Evolutionary conservation across 2,113 vertebrate genomes (phyloP), one percentile per base, ranked within the genome.

Genomic region (Eurystomus gularis): DNA sequence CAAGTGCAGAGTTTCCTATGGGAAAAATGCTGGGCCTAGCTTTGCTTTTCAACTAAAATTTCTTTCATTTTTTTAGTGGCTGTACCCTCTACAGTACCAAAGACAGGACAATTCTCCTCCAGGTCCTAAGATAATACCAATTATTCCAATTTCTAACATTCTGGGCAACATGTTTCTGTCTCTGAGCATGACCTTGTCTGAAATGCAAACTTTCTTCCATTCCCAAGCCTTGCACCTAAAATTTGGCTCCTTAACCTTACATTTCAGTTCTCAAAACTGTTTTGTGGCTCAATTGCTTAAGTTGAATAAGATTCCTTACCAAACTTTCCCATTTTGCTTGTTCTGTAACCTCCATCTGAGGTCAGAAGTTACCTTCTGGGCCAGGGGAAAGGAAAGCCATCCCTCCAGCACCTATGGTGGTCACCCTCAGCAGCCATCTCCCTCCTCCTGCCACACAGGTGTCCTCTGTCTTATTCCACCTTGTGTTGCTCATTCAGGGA

Each of bases 371-470:
- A 29, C 48, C 17, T 39, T 8, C 10, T 1, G 0, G 23, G 76
- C 9, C 35, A 69, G 33, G 33, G 40, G 48, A 35, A 68, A 60
- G 35, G 5, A 77, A 5, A 55, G 11, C 8, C 35, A 24, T 31
- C 9, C 54, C 64, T 86, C 20, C 23, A 40, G 69, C 54, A 77
- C 4, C 12, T 4, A 2, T 2, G 1, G 48, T 1, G 25, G 5
- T 52, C 48, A 46, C 13, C 26, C 4, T 0, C 0, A 82, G 71
- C 33, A 86, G 29, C 44, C 26, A 37, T 9, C 3, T 18, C 15
- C 11, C 3, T 2, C 21, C 16, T 91, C 55, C 35, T 58, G 33
- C 28, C 26, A 48, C 17, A 3, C 71, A 71, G 20, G 42, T 7
- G 4, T 42, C 48, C 19, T 84, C 73, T 93, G 79, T 46, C 29